Percentiles rank a stretch among this genome's conserved stretches.
phyloP scores from a whole-genome alignment of 2,797 vertebrate species.

The Sitta carolinensis region DNA sequence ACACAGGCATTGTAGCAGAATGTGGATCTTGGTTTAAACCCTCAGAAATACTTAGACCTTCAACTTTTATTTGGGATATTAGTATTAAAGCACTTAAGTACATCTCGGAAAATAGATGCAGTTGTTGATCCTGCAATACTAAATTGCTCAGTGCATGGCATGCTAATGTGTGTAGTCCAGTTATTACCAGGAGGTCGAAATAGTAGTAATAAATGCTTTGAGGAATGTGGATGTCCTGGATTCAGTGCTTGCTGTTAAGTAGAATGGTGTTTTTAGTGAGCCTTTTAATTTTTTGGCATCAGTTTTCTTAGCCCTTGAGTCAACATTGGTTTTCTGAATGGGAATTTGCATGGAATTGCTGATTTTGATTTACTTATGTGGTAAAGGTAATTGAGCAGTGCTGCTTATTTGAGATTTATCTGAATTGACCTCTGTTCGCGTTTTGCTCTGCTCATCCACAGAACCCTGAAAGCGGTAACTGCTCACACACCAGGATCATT shows the following conservation, averaged over 20 bases:
- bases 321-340: not conserved
- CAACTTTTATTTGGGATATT: not conserved
- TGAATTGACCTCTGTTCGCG: slow-evolving; percentile 24
- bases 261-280: not conserved
- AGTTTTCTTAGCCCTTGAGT: not conserved
- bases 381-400: slow-evolving; percentile 4
- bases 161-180: not conserved
- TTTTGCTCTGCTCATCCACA: slow-evolving; percentile 47
- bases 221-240: not conserved
- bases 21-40: not conserved
- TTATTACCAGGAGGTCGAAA: not conserved
- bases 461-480: slow-evolving; percentile 39
- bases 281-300: not conserved
- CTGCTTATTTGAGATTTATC: not conserved
- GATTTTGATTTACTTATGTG: slow-evolving; percentile 3
- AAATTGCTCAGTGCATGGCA: not conserved
- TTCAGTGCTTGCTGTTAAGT: not conserved
- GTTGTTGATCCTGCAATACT: not conserved
- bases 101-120: not conserved
- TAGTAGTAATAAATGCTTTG: not conserved
- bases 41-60: not conserved
- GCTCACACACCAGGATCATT: slow-evolving; percentile 4
- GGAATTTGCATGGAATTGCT: slow-evolving; percentile 24
- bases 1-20: not conserved
- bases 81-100: not conserved